Base-by-base conservation (phyloP, 2,888 invertebrate species). In the Lithophane leautieri region DNA sequence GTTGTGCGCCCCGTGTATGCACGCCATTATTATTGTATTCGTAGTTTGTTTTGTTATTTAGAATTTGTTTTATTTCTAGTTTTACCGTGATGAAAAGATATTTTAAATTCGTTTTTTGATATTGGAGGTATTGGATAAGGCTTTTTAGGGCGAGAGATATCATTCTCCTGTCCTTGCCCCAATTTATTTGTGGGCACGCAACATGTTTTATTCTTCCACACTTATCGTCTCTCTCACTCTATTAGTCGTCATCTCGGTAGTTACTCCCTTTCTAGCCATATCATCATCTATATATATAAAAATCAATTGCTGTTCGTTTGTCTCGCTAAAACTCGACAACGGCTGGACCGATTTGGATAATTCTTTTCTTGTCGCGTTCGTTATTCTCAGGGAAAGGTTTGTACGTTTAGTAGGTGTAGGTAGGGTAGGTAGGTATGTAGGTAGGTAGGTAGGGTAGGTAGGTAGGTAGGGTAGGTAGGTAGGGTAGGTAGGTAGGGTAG, bases 1-100 rank as follows among this genome's bases (percentile, higher is more conserved):
- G 93, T 93, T 92, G 91, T 65, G 68, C 77, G 85, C 84, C 90
- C 83, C 91, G 94, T 94, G 94, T 94, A 92, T 90, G 88, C 82
- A 72, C 84, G 81, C 87, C 89, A 82, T 89, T 89, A 88, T 88
- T 81, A 86, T 88, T 86, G 4, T 73, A 66, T 82, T 80, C 78
- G 60, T 44, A 66, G 81, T 81, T 82, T 81, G 83, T 84, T 82
- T 88, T 50, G 14, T 79, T 86, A 78, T 76, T 63, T 61, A 61
- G n/a, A 70, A 1, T 6, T 16, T 60, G 14, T 50, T 25, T 25
- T 54, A 50, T 42, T 60, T 50, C 60, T 25, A 56, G 11, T 42
- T 11, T 28, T 54, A 68, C n/a, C 28, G 50, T 66, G 9, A 9
- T 34, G 22, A 4, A 22, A 66, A 66, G 6, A 2, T 22, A 62